phyloP scores from a whole-genome alignment of 2,797 vertebrate species.

The Gymnocypris eckloni region DNA sequence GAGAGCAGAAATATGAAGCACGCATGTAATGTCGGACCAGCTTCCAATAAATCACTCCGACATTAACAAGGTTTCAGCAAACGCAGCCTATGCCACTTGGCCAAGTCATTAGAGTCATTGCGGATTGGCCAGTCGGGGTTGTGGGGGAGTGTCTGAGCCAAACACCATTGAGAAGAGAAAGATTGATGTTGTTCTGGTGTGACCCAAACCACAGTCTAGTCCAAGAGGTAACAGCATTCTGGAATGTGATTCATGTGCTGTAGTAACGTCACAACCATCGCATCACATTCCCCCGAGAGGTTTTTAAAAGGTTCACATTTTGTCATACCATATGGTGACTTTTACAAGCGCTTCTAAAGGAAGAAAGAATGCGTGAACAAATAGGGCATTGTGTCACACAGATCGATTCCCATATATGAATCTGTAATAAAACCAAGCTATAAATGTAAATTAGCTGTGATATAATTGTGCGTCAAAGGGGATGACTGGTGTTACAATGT shows the following conservation, averaged over 20 bases:
- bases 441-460: neutral
- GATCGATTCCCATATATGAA: neutral
- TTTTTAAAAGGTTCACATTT: constrained; percentile 66
- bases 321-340: constrained; percentile 19
- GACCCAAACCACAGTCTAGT: constrained; percentile 63
- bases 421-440: neutral
- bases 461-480: neutral
- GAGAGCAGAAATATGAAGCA: neutral
- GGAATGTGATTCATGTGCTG: constrained; percentile 57
- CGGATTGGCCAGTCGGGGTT: constrained; percentile 44
- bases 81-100: constrained; percentile 46
- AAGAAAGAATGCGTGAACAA: neutral
- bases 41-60: constrained; percentile 30
- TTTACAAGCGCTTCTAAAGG: constrained; percentile 31
- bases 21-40: neutral
- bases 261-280: constrained; percentile 7
- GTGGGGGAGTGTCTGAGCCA: constrained; percentile 45
- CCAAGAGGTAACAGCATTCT: constrained; percentile 40
- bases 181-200: constrained; percentile 70
- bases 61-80: constrained; percentile 58
- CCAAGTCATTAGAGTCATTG: constrained; percentile 60
- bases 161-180: constrained; percentile 56
- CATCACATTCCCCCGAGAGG: constrained; percentile 49
- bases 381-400: neutral
- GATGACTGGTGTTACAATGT: neutral